phyloP scores from a whole-genome alignment of 2,113 vertebrate species.

The Antechinus flavipes region DNA sequence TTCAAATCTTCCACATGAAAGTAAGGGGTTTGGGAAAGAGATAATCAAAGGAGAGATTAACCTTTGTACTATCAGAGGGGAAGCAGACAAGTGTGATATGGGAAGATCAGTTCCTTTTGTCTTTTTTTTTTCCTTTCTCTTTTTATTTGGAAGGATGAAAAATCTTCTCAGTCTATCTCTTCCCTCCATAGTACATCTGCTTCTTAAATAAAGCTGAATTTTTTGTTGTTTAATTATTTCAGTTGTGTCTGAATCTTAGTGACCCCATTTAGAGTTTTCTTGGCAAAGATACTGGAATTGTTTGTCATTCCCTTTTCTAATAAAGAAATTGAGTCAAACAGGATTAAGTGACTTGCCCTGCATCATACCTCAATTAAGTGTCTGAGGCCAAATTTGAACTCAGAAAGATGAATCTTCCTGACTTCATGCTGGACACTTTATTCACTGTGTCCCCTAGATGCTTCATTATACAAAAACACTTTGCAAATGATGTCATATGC shows the following conservation, averaged over 20 bases:
- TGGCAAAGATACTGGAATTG: background rate
- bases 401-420: background rate
- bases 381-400: slow-evolving; percentile 25
- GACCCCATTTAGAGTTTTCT: background rate
- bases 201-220: background rate
- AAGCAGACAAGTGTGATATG: background rate
- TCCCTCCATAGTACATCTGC: background rate
- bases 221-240: too few relatives aligned
- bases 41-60: background rate
- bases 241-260: too few relatives aligned
- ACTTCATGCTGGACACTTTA: background rate
- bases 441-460: background rate
- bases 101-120: background rate
- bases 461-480: background rate
- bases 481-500: background rate
- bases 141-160: background rate
- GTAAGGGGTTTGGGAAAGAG: background rate
- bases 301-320: background rate
- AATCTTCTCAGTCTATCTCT: background rate
- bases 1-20: background rate
- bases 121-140: background rate
- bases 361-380: background rate
- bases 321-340: background rate
- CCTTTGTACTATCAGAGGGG: background rate
- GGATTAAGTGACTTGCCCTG: background rate